These are phyloP conservation scores for Ascaphus truei DNA, from an alignment of 2,113 vertebrate species.

Conservation along the genomic window DNA sequence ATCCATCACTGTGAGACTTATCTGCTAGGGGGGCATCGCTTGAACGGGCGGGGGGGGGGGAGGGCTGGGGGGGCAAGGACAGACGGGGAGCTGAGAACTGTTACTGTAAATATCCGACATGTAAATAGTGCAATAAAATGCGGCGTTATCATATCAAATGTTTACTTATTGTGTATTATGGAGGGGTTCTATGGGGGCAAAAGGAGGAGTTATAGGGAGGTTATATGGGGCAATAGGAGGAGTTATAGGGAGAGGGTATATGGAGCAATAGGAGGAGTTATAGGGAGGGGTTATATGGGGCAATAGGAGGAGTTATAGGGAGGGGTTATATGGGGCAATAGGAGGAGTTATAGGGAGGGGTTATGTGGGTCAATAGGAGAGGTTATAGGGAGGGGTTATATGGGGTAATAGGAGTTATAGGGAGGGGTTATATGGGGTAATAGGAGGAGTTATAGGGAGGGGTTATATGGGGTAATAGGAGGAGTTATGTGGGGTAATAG, in stretches of 20 bases:
- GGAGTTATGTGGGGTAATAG: background rate
- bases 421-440: background rate
- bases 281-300: background rate
- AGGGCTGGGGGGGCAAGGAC: background rate
- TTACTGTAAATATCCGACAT: constrained; percentile 26
- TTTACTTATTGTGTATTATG: background rate
- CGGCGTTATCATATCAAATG: background rate
- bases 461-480: background rate
- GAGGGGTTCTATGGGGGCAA: too few relatives aligned
- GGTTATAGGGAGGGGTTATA: background rate
- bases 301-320: background rate
- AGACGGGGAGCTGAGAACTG: background rate
- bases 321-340: background rate
- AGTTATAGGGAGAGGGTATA: too few relatives aligned
- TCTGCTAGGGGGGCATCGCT: background rate
- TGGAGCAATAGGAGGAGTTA: background rate
- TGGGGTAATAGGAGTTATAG: background rate
- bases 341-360: background rate
- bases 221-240: too few relatives aligned
- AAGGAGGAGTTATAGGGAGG: too few relatives aligned
- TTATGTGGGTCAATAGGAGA: background rate
- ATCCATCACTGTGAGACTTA: background rate
- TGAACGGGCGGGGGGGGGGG: background rate
- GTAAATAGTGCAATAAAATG: constrained; percentile 24
- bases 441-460: background rate